Evolutionary conservation across 2,113 vertebrate species (phyloP), one percentile per base, ranked within the genome.

Genomic region (Mionectes macconnelli): DNA sequence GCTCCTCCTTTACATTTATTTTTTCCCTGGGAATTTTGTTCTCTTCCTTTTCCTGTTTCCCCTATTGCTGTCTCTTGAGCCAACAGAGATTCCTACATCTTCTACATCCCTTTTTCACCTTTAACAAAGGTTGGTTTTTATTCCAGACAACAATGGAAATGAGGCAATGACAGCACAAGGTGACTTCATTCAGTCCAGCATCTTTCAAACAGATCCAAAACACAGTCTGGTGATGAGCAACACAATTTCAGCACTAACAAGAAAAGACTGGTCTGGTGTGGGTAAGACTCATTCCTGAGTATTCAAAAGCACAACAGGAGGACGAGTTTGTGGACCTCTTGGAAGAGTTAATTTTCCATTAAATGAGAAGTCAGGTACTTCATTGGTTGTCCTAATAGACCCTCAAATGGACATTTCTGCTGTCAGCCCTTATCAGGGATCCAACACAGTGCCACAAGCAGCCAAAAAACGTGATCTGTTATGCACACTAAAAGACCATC

Each of bases 1-100:
- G 93, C 28, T 86, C 86, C 93, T 96, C 86, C 42, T 86, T 62
- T 73, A 19, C 90, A 88, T 92, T 97, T 92, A n/a, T 37, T 62
- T 84, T 78, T 93, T 79, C 31, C 69, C 96, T 84, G 70, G 49
- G 84, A 91, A 80, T 73, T 93, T 93, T 66, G 55, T 68, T 84
- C 57, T 91, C 55, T 87, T 96, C 68, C 87, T 90, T 81, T 93
- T 35, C 76, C 64, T 40, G 15, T 75, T 94, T 93, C 60, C 76
- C 42, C 20, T 90, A 0, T 81, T 91, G 72, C 73, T 31, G 63
- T 72, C 60, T 47, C 63, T 72, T 73, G 88, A 89, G 79, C 50
- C 94, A 83, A 39, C 30, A 69, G 6, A 50, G 68, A 74, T 90
- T 90, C 69, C 83, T 92, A 45, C 50, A 76, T 72, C 66, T 87